Conservation (phyloP, 2,113 vertebrate genomes). For the Psephotus haematonotus region DNA sequence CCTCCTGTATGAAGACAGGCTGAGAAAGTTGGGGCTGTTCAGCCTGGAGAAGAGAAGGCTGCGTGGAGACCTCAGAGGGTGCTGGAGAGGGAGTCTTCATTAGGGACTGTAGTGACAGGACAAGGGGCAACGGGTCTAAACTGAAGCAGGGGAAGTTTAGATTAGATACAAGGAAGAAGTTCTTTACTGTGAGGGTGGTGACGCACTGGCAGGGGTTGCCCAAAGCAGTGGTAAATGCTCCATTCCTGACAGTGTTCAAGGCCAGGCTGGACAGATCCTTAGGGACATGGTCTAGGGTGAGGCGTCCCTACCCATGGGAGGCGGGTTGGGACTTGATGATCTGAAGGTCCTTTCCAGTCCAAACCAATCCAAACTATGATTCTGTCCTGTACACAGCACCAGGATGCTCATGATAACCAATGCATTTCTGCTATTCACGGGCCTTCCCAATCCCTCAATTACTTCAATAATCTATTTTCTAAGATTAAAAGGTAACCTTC, state of each 20-base stretch:
- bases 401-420: not conserved
- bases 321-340: not conserved
- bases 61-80: too few species aligned
- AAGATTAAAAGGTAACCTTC: not conserved
- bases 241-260: not conserved
- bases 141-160: too few species aligned
- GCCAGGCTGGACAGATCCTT: not conserved
- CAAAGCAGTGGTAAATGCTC: not conserved
- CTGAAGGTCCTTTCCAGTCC: not conserved
- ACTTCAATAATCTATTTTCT: not conserved
- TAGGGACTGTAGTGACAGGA: too few species aligned
- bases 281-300: not conserved
- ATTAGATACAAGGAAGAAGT: too few species aligned
- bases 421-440: not conserved
- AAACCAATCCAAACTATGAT: not conserved
- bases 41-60: too few species aligned
- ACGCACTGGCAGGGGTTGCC: not conserved
- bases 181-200: not conserved
- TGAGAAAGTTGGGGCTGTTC: too few species aligned
- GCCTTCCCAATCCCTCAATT: not conserved
- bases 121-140: too few species aligned
- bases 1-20: too few species aligned
- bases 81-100: too few species aligned
- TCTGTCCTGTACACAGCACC: not conserved
- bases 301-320: not conserved